These are phyloP conservation scores for Callithrix jacchus DNA, from an alignment of 2,113 vertebrate genomes.

Conservation along the genomic window DNA sequence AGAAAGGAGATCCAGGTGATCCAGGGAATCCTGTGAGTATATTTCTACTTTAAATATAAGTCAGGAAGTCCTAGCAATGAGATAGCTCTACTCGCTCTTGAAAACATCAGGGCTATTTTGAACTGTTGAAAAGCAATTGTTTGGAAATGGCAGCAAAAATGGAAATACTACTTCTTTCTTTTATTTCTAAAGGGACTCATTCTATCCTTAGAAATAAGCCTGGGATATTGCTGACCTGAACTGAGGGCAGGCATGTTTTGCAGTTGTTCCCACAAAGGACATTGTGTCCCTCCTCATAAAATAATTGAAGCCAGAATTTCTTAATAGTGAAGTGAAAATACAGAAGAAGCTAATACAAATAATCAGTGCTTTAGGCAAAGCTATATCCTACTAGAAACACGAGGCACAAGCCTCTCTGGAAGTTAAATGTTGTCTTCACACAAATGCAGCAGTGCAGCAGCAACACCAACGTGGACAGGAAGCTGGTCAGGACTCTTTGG, in stretches of 20 bases:
- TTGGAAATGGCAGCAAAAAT: neutral
- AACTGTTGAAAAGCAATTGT: neutral
- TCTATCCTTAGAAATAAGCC: constrained; percentile 20
- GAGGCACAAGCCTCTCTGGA: neutral
- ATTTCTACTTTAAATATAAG: neutral
- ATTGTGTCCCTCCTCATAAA: neutral
- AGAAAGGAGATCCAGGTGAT: constrained; percentile 87
- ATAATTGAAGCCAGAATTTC: neutral
- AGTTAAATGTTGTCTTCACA: neutral
- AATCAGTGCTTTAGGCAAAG: neutral
- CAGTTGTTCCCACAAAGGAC: neutral
- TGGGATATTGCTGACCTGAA: constrained; percentile 24
- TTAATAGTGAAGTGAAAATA: neutral
- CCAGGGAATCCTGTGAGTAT: constrained; percentile 88
- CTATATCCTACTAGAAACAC: neutral
- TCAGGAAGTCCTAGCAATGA: neutral
- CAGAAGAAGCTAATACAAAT: neutral
- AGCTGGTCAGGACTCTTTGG: neutral
- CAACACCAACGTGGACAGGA: accelerated
- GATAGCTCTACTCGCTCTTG: neutral
- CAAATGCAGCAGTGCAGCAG: neutral
- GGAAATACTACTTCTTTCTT: neutral
- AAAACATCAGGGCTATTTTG: neutral
- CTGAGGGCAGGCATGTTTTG: neutral
- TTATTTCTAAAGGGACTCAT: constrained; percentile 21